Base-by-base conservation (phyloP, 2,888 invertebrate species). In the Agonopterix heracliana region DNA sequence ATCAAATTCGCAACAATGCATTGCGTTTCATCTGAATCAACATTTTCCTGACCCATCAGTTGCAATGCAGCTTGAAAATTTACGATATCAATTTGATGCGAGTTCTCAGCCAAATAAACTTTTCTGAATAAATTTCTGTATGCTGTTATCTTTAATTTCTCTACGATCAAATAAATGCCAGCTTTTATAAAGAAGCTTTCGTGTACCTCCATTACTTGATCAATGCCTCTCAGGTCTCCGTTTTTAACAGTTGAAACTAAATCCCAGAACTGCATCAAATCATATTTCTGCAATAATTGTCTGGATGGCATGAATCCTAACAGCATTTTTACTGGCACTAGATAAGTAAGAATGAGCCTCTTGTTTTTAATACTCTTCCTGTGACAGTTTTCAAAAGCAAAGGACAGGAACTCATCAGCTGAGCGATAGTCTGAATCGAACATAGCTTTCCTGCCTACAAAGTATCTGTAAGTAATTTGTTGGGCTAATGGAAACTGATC, bases 1-100 rank as follows among this genome's bases (percentile, higher is more conserved):
- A 99, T 99, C 48, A 99, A 91, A 89, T 98, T 99, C 1, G 98
- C 97, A 2, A 99, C 93, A 65, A 99, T 96, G 80, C 99, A 99
- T 65, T 98, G 96, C 0, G 98, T 96, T 79, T 99, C 98, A 75
- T 98, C 98, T 61, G 95, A 90, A 74, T 97, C 96, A 2, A 98
- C 94, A 68, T 97, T 96, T 36, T 92, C 93, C 55, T 94, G 92
- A 8, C 96, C 95, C 69, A 95, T 92, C 76, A 93, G 91, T 66
- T 94, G 92, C 50, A 99, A 82, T 0, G 97, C 97, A 2, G 92
- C 91, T 63, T 96, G 92, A 64, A 99, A 93, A 53, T 94, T 93
- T 13, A 92, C 92, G 47, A 99, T 93, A 10, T 97, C 95, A 60
- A 99, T 93, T 74, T 97, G 97, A 90, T 98, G 96, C 0, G 93